Base-by-base conservation (phyloP, 2,113 vertebrate genomes). In the Ammospiza nelsoni region DNA sequence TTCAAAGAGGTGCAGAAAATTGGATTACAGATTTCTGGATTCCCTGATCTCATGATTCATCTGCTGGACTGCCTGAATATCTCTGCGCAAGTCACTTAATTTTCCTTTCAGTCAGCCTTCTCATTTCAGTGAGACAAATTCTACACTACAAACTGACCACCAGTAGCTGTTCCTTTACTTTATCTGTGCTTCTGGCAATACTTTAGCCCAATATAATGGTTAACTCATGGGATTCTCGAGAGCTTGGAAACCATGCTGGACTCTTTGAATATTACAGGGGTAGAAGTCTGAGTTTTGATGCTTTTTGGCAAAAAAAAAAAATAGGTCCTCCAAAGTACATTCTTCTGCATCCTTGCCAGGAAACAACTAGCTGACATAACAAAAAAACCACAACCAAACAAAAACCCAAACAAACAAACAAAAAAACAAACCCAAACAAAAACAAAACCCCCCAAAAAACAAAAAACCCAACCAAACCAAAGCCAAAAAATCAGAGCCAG, bases 1-100 rank as follows among this genome's bases (percentile, higher is more conserved):
- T 87, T 85, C 67, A 90, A 80, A 91, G 75, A 37, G 35, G 25
- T 63, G 27, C 17, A 80, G 51, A 76, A 90, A 97, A 92, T 8
- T 39, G 54, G 55, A 94, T 94, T 90, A 95, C 82, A 80, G 59
- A 59, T 91, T 73, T 94, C 59, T 87, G 63, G 59, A 88, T 80
- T 93, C 79, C 78, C 43, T 84, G 74, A 86, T 90, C 67, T 90
- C 63, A 62, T 74, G 71, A 89, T 51, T 92, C 51, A 85, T 83
- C 67, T 80, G 69, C 49, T 73, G 67, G 58, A 54, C 54, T 79
- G 31, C 22, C 44, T 58, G 54, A 81, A 89, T 75, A 29, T 81
- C 69, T 93, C 39, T 84, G 73, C 28, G 35, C 33, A 68, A 81
- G 46, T 71, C 59, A 69, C 29, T 66, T 49, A 22, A 74, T 76